These are phyloP conservation scores for Lithobius niger DNA, from an alignment of 1,140 invertebrate genomes.

Conservation along the genomic window DNA sequence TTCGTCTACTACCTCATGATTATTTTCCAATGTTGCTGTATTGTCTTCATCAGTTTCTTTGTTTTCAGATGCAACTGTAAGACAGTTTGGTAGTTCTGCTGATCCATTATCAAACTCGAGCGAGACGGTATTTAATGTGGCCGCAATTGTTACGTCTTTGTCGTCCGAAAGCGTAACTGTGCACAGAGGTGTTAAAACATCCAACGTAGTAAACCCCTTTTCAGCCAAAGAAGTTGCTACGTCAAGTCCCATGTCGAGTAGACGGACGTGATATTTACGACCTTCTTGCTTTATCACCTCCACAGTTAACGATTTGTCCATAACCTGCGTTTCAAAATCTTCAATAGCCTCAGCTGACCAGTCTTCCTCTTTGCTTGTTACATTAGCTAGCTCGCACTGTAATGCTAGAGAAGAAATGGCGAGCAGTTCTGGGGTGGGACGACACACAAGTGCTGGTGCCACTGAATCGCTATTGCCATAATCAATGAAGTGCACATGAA, in stretches of 20 bases:
- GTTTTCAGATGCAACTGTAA: too few relatives aligned
- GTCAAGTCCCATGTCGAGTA: not conserved
- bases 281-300: not conserved
- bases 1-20: too few relatives aligned
- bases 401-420: not conserved
- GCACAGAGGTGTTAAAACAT: too few relatives aligned
- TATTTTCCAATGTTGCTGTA: too few relatives aligned
- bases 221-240: not conserved
- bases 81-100: too few relatives aligned
- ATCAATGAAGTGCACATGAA: constrained; percentile 8
- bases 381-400: not conserved
- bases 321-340: not conserved
- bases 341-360: constrained; percentile 3
- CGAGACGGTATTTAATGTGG: too few relatives aligned
- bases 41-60: too few relatives aligned
- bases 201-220: not conserved
- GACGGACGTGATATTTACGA: not conserved
- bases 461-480: constrained; percentile 10
- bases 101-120: too few relatives aligned
- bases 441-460: not conserved
- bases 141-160: too few relatives aligned
- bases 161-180: too few relatives aligned
- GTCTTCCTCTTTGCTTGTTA: not conserved
- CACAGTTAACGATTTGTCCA: not conserved
- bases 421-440: not conserved